Conservation (phyloP, 1,140 invertebrate genomes). For the Oedothorax gibbosus region DNA sequence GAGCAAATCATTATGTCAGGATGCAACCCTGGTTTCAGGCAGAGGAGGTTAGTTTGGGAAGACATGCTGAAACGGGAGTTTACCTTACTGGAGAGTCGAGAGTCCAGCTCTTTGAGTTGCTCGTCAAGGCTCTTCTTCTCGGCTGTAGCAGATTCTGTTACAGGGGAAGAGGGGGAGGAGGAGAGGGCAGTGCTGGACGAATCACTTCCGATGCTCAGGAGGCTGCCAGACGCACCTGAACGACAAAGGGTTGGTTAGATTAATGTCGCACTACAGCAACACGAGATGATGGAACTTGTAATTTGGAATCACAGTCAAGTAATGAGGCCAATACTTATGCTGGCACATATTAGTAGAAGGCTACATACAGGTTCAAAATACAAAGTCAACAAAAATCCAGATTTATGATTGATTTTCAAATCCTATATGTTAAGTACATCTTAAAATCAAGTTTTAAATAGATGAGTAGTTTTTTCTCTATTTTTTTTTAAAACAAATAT, state of each 20-base stretch:
- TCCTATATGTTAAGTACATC: no score
- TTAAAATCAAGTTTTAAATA: no score
- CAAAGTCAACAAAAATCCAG: no score
- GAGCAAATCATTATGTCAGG: no score
- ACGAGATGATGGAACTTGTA: no score
- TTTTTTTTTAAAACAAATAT: no score
- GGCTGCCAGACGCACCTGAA: slow-evolving; percentile 46
- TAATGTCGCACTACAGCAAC: not conserved
- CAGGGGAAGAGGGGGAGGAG: slow-evolving; percentile 62
- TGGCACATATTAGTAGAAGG: not conserved
- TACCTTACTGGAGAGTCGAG: slow-evolving; percentile 78
- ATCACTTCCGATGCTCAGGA: slow-evolving; percentile 50
- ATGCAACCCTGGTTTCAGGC: slow-evolving; percentile 25
- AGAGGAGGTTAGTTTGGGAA: slow-evolving; percentile 3
- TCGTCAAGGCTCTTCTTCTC: slow-evolving; percentile 83
- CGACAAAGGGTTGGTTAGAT: no score
- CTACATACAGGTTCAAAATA: no score
- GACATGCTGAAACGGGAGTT: slow-evolving; percentile 53
- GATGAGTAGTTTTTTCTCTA: no score
- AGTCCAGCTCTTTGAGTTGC: slow-evolving; percentile 83
- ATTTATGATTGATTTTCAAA: no score
- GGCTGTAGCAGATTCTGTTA: slow-evolving; percentile 62
- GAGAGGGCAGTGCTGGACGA: slow-evolving; percentile 51
- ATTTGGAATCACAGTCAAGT: no score
- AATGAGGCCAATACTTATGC: no score